Evolutionary conservation across 2,113 vertebrate species (phyloP).

Genomic region (Sula dactylatra): DNA sequence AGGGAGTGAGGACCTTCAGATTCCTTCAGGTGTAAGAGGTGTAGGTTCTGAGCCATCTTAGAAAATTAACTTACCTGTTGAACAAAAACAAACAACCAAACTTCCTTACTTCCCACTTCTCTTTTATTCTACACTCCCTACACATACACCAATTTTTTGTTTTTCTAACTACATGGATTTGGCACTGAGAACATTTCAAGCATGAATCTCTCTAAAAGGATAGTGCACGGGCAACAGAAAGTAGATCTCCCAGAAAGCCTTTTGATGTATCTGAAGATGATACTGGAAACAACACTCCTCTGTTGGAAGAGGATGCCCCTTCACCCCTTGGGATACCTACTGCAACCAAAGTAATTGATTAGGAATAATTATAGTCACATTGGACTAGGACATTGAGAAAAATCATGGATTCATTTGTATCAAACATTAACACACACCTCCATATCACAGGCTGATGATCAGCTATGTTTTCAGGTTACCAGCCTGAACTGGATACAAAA

Average conservation of each 20-base stretch:
- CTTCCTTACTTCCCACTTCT: background rate
- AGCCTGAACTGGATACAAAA: background rate
- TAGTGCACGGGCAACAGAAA: background rate
- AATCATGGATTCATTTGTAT: background rate
- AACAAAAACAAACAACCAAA: background rate
- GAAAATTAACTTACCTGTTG: background rate
- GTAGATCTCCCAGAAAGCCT: background rate
- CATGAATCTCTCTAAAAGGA: background rate
- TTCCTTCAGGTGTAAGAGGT: background rate
- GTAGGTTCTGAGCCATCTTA: background rate
- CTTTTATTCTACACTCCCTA: background rate
- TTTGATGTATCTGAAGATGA: background rate
- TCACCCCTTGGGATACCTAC: background rate
- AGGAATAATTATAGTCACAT: background rate
- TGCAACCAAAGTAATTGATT: background rate
- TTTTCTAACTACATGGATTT: background rate
- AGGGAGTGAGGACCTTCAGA: background rate
- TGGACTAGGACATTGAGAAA: background rate
- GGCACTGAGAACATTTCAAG: background rate
- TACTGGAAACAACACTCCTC: background rate
- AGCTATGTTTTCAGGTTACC: background rate
- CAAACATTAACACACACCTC: background rate
- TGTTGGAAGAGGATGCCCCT: background rate
- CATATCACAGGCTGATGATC: background rate
- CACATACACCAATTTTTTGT: accelerated